These are phyloP conservation scores for Candoia aspera DNA, from an alignment of 2,113 vertebrate species.

Conservation along the genomic window DNA sequence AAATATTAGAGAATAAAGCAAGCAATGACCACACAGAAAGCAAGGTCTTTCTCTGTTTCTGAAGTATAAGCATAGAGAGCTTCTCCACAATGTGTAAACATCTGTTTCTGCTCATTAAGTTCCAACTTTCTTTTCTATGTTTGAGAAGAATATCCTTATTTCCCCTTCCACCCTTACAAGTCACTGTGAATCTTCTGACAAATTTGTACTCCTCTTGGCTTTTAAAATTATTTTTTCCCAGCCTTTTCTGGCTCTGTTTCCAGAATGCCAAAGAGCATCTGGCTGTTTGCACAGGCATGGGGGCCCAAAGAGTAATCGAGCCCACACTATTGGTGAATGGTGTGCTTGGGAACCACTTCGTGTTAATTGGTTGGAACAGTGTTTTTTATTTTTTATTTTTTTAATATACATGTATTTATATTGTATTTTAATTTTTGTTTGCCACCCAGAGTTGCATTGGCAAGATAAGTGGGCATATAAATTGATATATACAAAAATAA, in stretches of 20 bases:
- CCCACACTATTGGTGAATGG: not conserved
- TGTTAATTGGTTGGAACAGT: not conserved
- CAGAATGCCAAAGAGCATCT: not conserved
- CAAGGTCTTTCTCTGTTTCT: not conserved
- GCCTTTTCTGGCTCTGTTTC: not conserved
- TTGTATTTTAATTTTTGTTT: not conserved
- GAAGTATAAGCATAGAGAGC: not conserved
- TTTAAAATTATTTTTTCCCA: not conserved
- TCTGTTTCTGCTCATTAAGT: slow-evolving; percentile 6
- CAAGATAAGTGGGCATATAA: not conserved
- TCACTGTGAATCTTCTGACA: not conserved
- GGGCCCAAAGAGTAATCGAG: not conserved
- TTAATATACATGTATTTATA: not conserved
- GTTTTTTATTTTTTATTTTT: not conserved
- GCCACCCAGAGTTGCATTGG: not conserved
- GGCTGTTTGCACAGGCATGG: not conserved
- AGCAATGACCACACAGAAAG: not conserved
- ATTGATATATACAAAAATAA: not conserved
- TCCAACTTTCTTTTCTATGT: not conserved
- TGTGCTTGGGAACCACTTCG: not conserved
- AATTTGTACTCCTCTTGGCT: not conserved
- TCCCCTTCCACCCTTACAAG: not conserved
- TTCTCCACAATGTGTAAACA: slow-evolving; percentile 14
- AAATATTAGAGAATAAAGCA: slow-evolving; percentile 14
- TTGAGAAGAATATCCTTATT: not conserved